Conservation (phyloP, 2,797 vertebrate species). For the Darevskia mixta region DNA sequence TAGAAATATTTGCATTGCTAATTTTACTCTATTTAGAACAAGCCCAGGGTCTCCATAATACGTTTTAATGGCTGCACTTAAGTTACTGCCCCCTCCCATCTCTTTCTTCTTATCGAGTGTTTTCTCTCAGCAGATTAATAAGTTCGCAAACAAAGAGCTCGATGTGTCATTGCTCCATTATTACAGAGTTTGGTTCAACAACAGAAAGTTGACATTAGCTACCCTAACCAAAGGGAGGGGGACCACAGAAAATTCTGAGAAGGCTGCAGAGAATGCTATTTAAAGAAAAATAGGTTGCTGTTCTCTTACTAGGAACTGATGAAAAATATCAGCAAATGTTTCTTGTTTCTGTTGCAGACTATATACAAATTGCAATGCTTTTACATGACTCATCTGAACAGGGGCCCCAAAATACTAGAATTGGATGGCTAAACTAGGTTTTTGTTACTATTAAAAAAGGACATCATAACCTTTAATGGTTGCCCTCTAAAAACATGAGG, state of each 20-base stretch:
- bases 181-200: slow-evolving; percentile 43
- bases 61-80: slow-evolving; percentile 63
- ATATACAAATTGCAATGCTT: neutral
- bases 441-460: slow-evolving; percentile 40
- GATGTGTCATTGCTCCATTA: slow-evolving; percentile 57
- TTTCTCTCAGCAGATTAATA: slow-evolving; percentile 31
- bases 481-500: slow-evolving; percentile 32
- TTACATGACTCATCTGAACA: neutral
- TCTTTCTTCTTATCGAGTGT: slow-evolving; percentile 24
- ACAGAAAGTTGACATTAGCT: slow-evolving; percentile 57
- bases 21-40: slow-evolving; percentile 74
- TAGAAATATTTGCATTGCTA: slow-evolving; percentile 82
- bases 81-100: slow-evolving; percentile 55
- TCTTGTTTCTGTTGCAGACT: neutral
- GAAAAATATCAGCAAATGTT: neutral
- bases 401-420: neutral
- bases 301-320: slow-evolving; percentile 34
- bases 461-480: slow-evolving; percentile 12
- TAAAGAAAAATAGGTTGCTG: slow-evolving; percentile 20
- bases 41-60: slow-evolving; percentile 61
- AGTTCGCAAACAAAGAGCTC: slow-evolving; percentile 57
- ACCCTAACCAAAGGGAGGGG: slow-evolving; percentile 17
- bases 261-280: slow-evolving; percentile 15
- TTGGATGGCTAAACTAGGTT: slow-evolving; percentile 1
- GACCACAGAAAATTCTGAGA: slow-evolving; percentile 51